Conservation (phyloP, 2,113 vertebrate species). For the Prunella fulvescens region DNA sequence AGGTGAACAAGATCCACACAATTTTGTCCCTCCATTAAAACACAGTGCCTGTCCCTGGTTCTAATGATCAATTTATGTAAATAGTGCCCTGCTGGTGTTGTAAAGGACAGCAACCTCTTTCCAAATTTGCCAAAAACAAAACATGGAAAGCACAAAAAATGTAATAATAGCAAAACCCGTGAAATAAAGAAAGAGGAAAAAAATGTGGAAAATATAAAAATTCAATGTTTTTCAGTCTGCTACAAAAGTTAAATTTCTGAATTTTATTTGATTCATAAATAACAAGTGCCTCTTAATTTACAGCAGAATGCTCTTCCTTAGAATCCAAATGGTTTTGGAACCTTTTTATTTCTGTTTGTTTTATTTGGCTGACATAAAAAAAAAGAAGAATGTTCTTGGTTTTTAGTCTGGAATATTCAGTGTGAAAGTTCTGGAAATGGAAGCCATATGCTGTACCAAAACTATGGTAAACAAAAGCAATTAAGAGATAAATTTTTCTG, state of each 20-base stretch:
- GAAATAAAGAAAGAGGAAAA: not conserved
- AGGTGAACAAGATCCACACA: not conserved
- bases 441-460: not conserved
- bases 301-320: not conserved
- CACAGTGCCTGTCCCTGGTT: not conserved
- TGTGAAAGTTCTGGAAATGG: slow-evolving; percentile 12
- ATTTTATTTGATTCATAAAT: not conserved
- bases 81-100: not conserved
- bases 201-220: not conserved
- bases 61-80: not conserved
- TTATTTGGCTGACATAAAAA: not conserved
- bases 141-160: not conserved
- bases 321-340: not conserved
- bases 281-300: not conserved
- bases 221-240: not conserved
- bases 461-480: slow-evolving; percentile 5
- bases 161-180: not conserved
- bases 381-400: not conserved
- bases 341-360: not conserved
- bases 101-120: not conserved
- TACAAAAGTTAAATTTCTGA: not conserved
- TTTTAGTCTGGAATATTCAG: not conserved
- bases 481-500: slow-evolving; percentile 4
- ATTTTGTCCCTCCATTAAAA: not conserved
- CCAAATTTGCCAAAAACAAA: not conserved